Percentiles rank a stretch among this genome's conserved stretches.
Conservation (phyloP, 2,797 vertebrate species). For the Dicrostonyx torquatus region DNA sequence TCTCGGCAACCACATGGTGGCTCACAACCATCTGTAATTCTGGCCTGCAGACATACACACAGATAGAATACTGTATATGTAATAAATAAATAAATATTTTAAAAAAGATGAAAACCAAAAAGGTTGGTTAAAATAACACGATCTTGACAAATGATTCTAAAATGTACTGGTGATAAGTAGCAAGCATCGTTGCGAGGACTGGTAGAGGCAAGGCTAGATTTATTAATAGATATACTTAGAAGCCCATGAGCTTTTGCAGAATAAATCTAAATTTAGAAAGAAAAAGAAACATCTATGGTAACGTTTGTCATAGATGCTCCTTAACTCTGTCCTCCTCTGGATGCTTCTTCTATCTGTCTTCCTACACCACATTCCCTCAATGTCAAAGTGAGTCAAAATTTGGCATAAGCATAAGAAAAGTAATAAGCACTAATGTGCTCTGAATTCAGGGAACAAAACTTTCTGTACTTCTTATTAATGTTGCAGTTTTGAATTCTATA, state of each 20-base stretch:
- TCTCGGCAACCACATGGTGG: no score
- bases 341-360: not conserved
- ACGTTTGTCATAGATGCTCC: not conserved
- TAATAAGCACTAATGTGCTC: not conserved
- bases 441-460: not conserved
- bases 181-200: not conserved
- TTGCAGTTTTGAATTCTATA: not conserved
- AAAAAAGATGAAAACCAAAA: not conserved
- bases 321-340: not conserved
- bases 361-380: not conserved
- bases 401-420: not conserved
- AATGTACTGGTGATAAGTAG: not conserved
- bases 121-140: not conserved
- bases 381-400: not conserved
- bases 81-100: no score
- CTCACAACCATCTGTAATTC: no score
- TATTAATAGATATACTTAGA: not conserved
- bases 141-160: not conserved
- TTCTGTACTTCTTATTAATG: not conserved
- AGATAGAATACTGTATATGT: no score
- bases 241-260: not conserved
- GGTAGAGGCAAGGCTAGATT: not conserved
- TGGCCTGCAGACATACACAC: no score
- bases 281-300: not conserved
- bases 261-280: slow-evolving; percentile 38